phyloP scores from a whole-genome alignment of 2,888 invertebrate species.

The Caradrina kadenii region DNA sequence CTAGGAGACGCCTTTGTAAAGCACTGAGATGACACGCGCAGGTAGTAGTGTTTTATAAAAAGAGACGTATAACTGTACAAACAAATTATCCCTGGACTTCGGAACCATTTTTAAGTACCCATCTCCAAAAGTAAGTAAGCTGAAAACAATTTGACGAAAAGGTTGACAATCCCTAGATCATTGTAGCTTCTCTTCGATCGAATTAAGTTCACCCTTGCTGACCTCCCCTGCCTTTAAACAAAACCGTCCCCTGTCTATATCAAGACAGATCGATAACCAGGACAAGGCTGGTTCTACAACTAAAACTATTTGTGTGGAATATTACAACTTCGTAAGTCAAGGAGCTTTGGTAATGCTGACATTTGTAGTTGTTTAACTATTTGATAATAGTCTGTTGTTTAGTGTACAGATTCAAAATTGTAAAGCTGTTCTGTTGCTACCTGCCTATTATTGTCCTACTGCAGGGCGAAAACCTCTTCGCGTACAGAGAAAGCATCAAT shows the following conservation, averaged over 20 bases:
- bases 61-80: too few species aligned
- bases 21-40: too few species aligned
- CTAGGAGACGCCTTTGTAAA: too few species aligned
- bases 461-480: too few species aligned
- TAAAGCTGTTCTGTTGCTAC: too few species aligned
- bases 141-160: not conserved
- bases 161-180: not conserved
- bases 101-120: too few species aligned
- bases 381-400: not conserved
- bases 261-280: conserved; percentile 46
- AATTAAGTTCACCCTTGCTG: conserved; percentile 21
- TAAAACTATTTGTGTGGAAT: conserved; percentile 37
- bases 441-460: too few species aligned
- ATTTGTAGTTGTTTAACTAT: conserved; percentile 22
- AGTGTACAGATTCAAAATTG: not conserved
- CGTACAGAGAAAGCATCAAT: too few species aligned
- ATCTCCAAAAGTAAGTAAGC: too few species aligned
- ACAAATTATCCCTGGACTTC: too few species aligned
- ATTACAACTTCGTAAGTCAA: conserved; percentile 11
- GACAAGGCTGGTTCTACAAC: conserved; percentile 24
- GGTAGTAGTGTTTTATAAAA: too few species aligned
- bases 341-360: not conserved
- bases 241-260: conserved; percentile 32
- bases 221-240: conserved; percentile 10
- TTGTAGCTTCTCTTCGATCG: not conserved